Conservation (phyloP, 2,888 invertebrate genomes). For the Salticus scenicus region DNA sequence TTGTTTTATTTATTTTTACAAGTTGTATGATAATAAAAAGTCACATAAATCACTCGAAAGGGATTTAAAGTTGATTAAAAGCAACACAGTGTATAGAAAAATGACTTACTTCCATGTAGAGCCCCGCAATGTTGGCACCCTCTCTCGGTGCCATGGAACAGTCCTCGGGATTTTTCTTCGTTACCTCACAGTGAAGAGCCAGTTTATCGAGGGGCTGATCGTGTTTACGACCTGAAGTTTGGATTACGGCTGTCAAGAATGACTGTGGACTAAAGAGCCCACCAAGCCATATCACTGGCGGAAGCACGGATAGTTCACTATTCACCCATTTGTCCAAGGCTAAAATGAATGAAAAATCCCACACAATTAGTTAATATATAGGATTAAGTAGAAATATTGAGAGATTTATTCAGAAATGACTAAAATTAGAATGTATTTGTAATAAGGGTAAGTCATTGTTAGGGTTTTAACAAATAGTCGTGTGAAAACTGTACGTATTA, state of each 20-base stretch:
- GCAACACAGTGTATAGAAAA: too few species aligned
- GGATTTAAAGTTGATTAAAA: too few species aligned
- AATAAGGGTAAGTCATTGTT: too few species aligned
- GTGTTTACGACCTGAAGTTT: conserved; percentile 94
- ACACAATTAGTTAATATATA: too few species aligned
- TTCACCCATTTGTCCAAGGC: conserved; percentile 93
- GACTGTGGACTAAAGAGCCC: conserved; percentile 99
- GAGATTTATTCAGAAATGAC: too few species aligned
- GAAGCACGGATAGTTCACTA: conserved; percentile 90
- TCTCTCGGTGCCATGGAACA: conserved; percentile 93
- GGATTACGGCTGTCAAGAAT: conserved; percentile 97
- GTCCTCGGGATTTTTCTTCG: conserved; percentile 96
- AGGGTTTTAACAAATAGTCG: too few species aligned
- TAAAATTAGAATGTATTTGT: too few species aligned
- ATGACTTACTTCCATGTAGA: conserved; percentile 78
- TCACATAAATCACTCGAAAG: too few species aligned
- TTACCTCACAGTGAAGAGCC: conserved; percentile 97
- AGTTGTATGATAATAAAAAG: too few species aligned
- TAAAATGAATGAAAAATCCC: conserved; percentile 28
- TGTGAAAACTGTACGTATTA: too few species aligned
- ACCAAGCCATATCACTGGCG: conserved; percentile 94
- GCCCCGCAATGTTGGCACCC: conserved; percentile 94
- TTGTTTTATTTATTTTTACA: too few species aligned
- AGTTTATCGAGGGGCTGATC: conserved; percentile 96
- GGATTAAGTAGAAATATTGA: too few species aligned